A percentile compares a stretch with the other conserved stretches of the same genome.
Conservation (phyloP, 1,140 invertebrate genomes). For the Meteorus sp. region DNA sequence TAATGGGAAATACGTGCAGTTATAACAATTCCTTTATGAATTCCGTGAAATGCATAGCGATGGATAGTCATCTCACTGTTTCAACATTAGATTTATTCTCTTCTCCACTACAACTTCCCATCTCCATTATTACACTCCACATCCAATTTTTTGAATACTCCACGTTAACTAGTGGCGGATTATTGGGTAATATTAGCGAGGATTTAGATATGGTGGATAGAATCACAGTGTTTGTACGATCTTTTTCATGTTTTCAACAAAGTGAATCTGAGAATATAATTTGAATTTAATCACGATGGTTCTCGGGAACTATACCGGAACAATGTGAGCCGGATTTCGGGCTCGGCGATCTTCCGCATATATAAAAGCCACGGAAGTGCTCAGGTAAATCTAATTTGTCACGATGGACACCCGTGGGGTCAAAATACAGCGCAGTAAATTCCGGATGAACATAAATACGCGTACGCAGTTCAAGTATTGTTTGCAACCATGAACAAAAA, state of each 20-base stretch:
- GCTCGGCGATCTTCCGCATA: slow-evolving; percentile 48
- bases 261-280: slow-evolving; percentile 31
- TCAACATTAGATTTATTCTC: too few species aligned
- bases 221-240: too few species aligned
- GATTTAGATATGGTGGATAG: too few species aligned
- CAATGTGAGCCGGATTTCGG: slow-evolving; percentile 37
- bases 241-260: slow-evolving; percentile 19
- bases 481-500: slow-evolving; percentile 24
- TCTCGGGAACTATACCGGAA: slow-evolving; percentile 29
- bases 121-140: too few species aligned
- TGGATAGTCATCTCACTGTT: too few species aligned
- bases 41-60: too few species aligned
- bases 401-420: slow-evolving; percentile 40
- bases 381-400: slow-evolving; percentile 53
- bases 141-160: too few species aligned
- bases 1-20: too few species aligned
- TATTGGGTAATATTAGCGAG: too few species aligned
- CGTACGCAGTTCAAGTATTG: slow-evolving; percentile 11
- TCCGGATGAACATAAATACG: slow-evolving; percentile 22
- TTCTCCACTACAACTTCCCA: too few species aligned
- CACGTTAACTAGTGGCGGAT: too few species aligned
- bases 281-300: slow-evolving; percentile 4
- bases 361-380: slow-evolving; percentile 54
- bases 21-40: too few species aligned
- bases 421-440: slow-evolving; percentile 31